Evolutionary conservation across 2,888 invertebrate genomes (phyloP), one percentile per base, ranked within the genome.

Genomic region (Thecocarcelia acutangulata): DNA sequence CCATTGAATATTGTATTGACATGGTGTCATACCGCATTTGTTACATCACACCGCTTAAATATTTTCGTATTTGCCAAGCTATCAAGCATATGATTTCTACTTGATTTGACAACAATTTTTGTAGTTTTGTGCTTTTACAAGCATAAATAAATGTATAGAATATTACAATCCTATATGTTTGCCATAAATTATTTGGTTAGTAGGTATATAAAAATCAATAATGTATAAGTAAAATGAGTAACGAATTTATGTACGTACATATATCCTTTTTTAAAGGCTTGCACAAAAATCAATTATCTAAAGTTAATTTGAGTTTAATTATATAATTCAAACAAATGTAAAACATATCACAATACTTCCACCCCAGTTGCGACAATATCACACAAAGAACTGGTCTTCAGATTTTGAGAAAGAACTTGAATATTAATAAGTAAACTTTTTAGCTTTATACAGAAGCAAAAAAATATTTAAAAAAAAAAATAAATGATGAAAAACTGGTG

Each of bases 51-150:
- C 77, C 40, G 64, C 77, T 73, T 72, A 50, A 72, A 61, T 59
- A 63, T 64, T 73, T 77, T 54, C 24, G 64, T 82, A 82, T 82
- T 82, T 82, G 77, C 44, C 28, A 63, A 74, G 82, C 78, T 82
- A 69, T 82, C 82, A 82, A 74, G 46, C 78, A 40, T 48, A 78
- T 66, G 74, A 78, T 74, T 78, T 74, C 28, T 78, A 78, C 74
- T 74, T 78, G 70, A 78, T 78, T 77, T 70, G 64, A 66, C 69
- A 69, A 68, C 12, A 68, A 70, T 42, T 58, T 19, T 59, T 52
- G 42, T 70, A 59, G 33, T 70, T 68, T 61, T 75, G 33, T 21
- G 15, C 40, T 24, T 48, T 17, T 19, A 12, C 44, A 37, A 44
- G 42, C 28, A 52, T 15, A 40, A 33, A n/a, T 13, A 58, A 37